Conservation (phyloP, 2,113 vertebrate genomes). For the Hippocampus barbouri region DNA sequence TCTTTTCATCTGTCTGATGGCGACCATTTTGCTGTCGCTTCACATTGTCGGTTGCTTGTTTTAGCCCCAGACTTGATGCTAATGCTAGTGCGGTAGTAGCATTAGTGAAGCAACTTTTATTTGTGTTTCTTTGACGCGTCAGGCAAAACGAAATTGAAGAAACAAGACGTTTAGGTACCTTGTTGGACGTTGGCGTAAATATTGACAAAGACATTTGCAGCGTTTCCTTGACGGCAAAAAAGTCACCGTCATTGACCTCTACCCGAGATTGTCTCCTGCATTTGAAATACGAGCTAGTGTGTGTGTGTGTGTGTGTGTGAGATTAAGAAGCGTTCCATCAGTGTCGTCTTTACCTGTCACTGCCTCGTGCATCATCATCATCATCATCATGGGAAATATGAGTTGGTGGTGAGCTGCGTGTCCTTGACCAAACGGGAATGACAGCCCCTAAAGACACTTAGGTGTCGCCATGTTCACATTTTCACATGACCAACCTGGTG, state of each 20-base stretch:
- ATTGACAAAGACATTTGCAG: not conserved
- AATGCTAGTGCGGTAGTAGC: not conserved
- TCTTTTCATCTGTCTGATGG: not conserved
- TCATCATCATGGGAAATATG: slow-evolving; percentile 40
- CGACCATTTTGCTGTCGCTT: too few relatives aligned
- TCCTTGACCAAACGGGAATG: slow-evolving; percentile 25
- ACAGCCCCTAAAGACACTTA: not conserved
- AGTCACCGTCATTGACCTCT: slow-evolving; percentile 44
- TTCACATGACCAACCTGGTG: too few relatives aligned
- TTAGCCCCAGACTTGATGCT: not conserved
- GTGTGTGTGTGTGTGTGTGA: not conserved
- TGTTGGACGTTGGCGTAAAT: not conserved
- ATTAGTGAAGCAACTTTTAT: not conserved
- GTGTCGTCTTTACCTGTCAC: slow-evolving; percentile 22
- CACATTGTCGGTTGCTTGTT: not conserved
- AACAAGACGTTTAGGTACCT: not conserved
- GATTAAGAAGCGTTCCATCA: slow-evolving; percentile 55
- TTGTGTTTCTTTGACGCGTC: not conserved
- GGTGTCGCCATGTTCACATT: too few relatives aligned
- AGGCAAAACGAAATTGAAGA: too few relatives aligned
- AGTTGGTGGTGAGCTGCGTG: not conserved
- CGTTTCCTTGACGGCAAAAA: slow-evolving; percentile 24
- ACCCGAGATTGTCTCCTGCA: slow-evolving; percentile 15
- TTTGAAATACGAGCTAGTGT: slow-evolving; percentile 24
- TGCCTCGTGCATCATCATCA: slow-evolving; percentile 39